These are phyloP conservation scores for Pan troglodytes DNA, from an alignment of 2,113 vertebrate species.

Conservation along the genomic window NHGRI_mPanTro3-v2.1_pri NC_072398.2:70353001-70353500, in stretches of 20 bases:
- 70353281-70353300: background rate
- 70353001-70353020: background rate
- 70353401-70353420: background rate
- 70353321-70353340: background rate
- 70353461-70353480: background rate
- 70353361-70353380: background rate
- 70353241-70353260: background rate
- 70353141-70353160: background rate
- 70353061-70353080: background rate
- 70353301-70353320: background rate
- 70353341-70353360: background rate
- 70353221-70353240: conserved; percentile 31
- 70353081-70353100: background rate
- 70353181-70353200: background rate
- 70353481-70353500: background rate
- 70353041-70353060: background rate
- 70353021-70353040: background rate
- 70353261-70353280: background rate
- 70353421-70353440: background rate
- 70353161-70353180: background rate
- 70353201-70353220: background rate
- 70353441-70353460: background rate
- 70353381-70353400: background rate
- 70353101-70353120: background rate
- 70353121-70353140: conserved; percentile 12